Evolutionary conservation across 2,113 vertebrate species (phyloP).

Genomic region (Ochotona princeps): DNA sequence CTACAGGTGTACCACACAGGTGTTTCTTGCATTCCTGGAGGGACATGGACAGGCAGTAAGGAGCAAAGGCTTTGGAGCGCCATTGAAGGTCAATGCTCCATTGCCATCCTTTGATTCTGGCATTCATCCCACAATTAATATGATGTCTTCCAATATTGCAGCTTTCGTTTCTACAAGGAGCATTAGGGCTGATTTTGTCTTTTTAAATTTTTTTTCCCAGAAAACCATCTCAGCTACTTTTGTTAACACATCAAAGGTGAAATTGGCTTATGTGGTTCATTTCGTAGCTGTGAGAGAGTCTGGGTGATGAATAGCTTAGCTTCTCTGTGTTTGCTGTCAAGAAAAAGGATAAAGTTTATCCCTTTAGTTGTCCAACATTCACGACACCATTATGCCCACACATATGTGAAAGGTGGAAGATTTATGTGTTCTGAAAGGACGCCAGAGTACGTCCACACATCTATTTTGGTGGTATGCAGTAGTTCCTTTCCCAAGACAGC

Average conservation of each 20-base stretch:
- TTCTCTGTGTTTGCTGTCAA: background rate
- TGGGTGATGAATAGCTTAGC: background rate
- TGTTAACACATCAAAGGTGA: background rate
- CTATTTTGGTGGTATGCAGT: background rate
- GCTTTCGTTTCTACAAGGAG: background rate
- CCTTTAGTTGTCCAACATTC: background rate
- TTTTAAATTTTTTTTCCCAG: constrained; percentile 13
- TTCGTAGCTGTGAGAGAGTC: background rate
- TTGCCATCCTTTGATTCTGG: background rate
- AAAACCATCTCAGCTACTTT: background rate
- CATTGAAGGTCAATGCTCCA: background rate
- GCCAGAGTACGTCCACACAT: background rate
- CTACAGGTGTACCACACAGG: no score
- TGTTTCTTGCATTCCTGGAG: background rate
- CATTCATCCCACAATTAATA: background rate
- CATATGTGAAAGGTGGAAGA: background rate
- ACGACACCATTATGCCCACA: background rate
- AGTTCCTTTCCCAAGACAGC: background rate
- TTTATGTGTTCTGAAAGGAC: no score
- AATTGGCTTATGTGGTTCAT: background rate
- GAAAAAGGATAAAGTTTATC: background rate
- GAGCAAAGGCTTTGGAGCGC: background rate
- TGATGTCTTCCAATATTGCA: background rate
- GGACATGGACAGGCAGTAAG: accelerated
- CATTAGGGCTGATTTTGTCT: background rate